A percentile compares a stretch with the other conserved stretches of the same genome.
phyloP scores from a whole-genome alignment of 2,113 vertebrate genomes.

The Coregonus clupeaformis region DNA sequence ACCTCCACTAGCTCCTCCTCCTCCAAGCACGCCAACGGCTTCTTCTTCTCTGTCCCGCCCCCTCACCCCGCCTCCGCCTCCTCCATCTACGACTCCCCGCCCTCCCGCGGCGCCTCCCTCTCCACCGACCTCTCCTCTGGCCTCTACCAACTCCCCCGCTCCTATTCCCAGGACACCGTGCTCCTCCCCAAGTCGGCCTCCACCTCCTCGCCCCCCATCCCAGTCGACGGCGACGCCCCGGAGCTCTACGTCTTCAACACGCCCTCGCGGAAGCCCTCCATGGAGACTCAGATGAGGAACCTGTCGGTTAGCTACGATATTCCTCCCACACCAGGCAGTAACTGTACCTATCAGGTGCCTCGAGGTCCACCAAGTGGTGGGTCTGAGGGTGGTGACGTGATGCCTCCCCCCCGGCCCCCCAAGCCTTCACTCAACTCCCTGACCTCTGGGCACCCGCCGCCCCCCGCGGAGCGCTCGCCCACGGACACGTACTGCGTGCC shows the following conservation, averaged over 20 bases:
- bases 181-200: slow-evolving; percentile 82
- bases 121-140: slow-evolving; percentile 74
- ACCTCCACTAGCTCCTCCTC: slow-evolving; percentile 72
- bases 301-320: slow-evolving; percentile 92
- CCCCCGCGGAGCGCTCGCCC: slow-evolving; percentile 85
- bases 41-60: slow-evolving; percentile 76
- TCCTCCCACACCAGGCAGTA: slow-evolving; percentile 88
- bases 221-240: slow-evolving; percentile 72
- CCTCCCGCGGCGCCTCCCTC: slow-evolving; percentile 75
- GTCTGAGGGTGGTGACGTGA: slow-evolving; percentile 73
- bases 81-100: slow-evolving; percentile 87
- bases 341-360: slow-evolving; percentile 90
- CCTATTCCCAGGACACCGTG: slow-evolving; percentile 90
- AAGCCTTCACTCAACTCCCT: slow-evolving; percentile 80
- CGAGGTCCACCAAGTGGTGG: slow-evolving; percentile 64
- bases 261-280: slow-evolving; percentile 74
- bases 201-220: slow-evolving; percentile 71
- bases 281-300: slow-evolving; percentile 87
- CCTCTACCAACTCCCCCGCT: slow-evolving; percentile 90
- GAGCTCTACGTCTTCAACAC: slow-evolving; percentile 88
- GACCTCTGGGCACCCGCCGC: slow-evolving; percentile 60
- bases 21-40: slow-evolving; percentile 89
- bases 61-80: slow-evolving; percentile 74
- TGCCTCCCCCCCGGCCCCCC: slow-evolving; percentile 92
- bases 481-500: slow-evolving; percentile 80